Evolutionary conservation across 2,113 vertebrate genomes (phyloP), one percentile per base, ranked within the genome.

Genomic region (Oryzias javanicus): DNA sequence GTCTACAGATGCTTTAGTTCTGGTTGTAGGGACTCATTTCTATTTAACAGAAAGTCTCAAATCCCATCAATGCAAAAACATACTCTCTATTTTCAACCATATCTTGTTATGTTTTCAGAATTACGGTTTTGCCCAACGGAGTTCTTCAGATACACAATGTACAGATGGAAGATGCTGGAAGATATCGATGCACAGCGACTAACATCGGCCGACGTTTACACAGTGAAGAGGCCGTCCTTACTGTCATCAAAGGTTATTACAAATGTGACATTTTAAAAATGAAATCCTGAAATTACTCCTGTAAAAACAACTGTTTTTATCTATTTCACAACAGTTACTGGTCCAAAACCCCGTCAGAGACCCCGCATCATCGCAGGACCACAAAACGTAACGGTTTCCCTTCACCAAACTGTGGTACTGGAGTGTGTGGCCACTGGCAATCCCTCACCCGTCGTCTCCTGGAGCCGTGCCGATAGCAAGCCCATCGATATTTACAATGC

Each of bases 401-500:
- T 94, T 48, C 94, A 94, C 77, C 94, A 95, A 67, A 94, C 93
- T 1, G 93, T 92, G 54, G 92, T 98, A 50, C 79, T 99, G 76
- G 97, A 99, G 82, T 99, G 97, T 67, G 79, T 96, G 64, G 97
- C 97, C 75, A 94, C 91, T 4, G 97, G 97, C 54, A 94, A 93
- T 67, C 97, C 97, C 45, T 93, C 92, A 60, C 97, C 97, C 29
- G 92, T 99, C 74, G 93, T 99, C 81, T 99, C 97, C 53, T 99
- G 97, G 97, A 98, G 96, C 80, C 94, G 97, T 8, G 91, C 67
- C 75, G 97, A 99, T 89, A 95, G 94, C 53, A 95, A 93, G 82
- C 93, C 97, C 77, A 98, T 99, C 1, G 97, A 98, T 0, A 96
- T 98, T 49, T 98, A 95, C 83, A 95, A 94, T 29, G 94, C 96